Conservation (phyloP, 2,888 invertebrate species). For the Ectobius pallidus region DNA sequence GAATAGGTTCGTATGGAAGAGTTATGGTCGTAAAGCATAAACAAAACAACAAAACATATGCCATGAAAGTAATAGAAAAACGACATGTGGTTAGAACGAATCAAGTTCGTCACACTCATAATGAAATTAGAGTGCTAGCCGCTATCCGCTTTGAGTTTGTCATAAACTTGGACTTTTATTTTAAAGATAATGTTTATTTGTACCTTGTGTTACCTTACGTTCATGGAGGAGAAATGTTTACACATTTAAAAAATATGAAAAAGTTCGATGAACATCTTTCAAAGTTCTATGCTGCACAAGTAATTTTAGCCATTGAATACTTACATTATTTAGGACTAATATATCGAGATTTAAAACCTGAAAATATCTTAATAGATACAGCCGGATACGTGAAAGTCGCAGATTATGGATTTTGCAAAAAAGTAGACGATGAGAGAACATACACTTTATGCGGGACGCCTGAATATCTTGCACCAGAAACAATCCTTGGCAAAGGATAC, state of each 20-base stretch:
- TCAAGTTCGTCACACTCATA: slow-evolving; percentile 37
- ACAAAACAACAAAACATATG: slow-evolving; percentile 23
- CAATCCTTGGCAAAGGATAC: slow-evolving; percentile 37
- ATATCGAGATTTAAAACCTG: slow-evolving; percentile 40
- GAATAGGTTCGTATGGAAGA: slow-evolving; percentile 38
- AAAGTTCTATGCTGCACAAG: slow-evolving; percentile 41
- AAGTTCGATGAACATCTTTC: slow-evolving; percentile 38
- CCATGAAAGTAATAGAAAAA: slow-evolving; percentile 38
- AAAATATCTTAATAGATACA: slow-evolving; percentile 37
- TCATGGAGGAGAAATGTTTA: slow-evolving; percentile 40
- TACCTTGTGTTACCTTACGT: slow-evolving; percentile 37
- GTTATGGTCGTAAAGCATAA: slow-evolving; percentile 36
- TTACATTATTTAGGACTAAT: slow-evolving; percentile 37
- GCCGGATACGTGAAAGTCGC: slow-evolving; percentile 39
- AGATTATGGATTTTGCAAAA: slow-evolving; percentile 38
- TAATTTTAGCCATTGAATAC: slow-evolving; percentile 37
- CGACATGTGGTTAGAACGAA: slow-evolving; percentile 35
- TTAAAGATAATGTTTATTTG: slow-evolving; percentile 39
- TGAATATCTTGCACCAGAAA: slow-evolving; percentile 38
- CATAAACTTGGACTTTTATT: slow-evolving; percentile 36
- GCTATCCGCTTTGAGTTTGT: slow-evolving; percentile 37
- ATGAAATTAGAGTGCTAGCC: slow-evolving; percentile 35
- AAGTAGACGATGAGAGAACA: slow-evolving; percentile 29
- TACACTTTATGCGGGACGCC: slow-evolving; percentile 40
- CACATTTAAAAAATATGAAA: slow-evolving; percentile 28